These are phyloP conservation scores for Euleptes europaea DNA, from an alignment of 2,113 vertebrate species.

Conservation along the genomic window DNA sequence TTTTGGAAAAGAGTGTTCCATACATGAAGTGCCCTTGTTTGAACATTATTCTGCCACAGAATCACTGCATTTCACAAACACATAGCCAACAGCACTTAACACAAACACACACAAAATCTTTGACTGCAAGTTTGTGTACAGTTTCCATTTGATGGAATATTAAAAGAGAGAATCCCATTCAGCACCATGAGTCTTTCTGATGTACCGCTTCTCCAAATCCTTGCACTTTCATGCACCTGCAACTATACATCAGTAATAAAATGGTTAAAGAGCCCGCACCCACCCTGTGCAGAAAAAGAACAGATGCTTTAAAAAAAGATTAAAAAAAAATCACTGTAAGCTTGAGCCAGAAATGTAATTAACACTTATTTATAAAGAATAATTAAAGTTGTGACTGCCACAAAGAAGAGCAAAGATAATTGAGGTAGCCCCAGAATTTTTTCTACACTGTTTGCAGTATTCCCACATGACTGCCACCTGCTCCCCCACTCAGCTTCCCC, in stretches of 20 bases:
- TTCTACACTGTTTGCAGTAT: conserved; percentile 81
- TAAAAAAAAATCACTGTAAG: conserved; percentile 78
- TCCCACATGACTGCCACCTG: conserved; percentile 89
- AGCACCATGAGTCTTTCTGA: conserved; percentile 57
- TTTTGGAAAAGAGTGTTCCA: conserved; percentile 46
- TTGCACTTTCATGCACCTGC: conserved; percentile 75
- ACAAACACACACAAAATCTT: conserved; percentile 70
- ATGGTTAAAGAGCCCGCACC: conserved; percentile 60
- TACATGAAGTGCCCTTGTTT: conserved; percentile 61
- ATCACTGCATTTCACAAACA: conserved; percentile 69
- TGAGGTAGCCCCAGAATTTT: conserved; percentile 70
- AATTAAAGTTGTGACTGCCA: conserved; percentile 86
- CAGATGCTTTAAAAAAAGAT: conserved; percentile 83
- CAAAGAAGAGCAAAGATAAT: conserved; percentile 85
- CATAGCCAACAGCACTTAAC: conserved; percentile 68
- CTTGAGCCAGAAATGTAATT: conserved; percentile 83
- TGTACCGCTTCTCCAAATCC: conserved; percentile 75
- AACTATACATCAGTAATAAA: conserved; percentile 74
- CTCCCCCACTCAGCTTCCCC: conserved; percentile 86
- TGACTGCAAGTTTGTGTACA: conserved; percentile 73
- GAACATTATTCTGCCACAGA: conserved; percentile 66
- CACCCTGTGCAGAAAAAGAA: conserved; percentile 65
- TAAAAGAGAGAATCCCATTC: conserved; percentile 78
- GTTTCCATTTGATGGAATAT: conserved; percentile 77
- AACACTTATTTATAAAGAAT: conserved; percentile 87